Base-by-base conservation (phyloP, 2,113 vertebrate genomes). In the Poecilia latipinna region DNA sequence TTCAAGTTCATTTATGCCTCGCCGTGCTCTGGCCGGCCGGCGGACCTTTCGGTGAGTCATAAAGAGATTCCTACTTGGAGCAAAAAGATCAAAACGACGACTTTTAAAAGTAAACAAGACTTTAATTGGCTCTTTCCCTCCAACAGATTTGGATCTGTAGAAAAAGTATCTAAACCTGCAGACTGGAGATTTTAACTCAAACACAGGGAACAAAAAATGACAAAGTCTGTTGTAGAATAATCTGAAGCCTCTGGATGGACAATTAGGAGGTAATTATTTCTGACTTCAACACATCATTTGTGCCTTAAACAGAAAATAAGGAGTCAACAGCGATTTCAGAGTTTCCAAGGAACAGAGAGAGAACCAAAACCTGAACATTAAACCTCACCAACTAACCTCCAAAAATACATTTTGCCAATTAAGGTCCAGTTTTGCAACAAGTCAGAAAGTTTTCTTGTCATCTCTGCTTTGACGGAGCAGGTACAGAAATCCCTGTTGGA, bases 1-100 rank as follows among this genome's bases (percentile, higher is more conserved):
- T 93, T 91, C 86, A 86, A 82, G 84, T 91, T 80, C 77, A 79
- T 74, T 83, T 72, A 70, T 75, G 78, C 51, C 69, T 62, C 26
- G 0, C 70, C 61, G 63, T 12, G 65, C 61, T 77, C 35, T 24
- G 35, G 35, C 35, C 13, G 54, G 61, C 51, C 69, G 6, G 39
- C 54, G 37, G 51, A 79, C 72, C 80, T 75, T 37, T 33, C 8
- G 61, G 73, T 83, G 78, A 85, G 67, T 88, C 88, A 88, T 33
- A 12, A 64, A 68, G 69, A 33, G 78, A 65, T 10, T 42, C 26
- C 60, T 11, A 4, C 68, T 72, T 28, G 54, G 63, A 62, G 65
- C 12, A 39, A 72, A 37, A 51, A 80, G 74, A 82, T 84, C 66
- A 75, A 66, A 72, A 81, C 35, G 64, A 79, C 67, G 65, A 83